These are phyloP conservation scores for Cheilinus undulatus DNA, from an alignment of 2,113 vertebrate species.

Conservation along the genomic window DNA sequence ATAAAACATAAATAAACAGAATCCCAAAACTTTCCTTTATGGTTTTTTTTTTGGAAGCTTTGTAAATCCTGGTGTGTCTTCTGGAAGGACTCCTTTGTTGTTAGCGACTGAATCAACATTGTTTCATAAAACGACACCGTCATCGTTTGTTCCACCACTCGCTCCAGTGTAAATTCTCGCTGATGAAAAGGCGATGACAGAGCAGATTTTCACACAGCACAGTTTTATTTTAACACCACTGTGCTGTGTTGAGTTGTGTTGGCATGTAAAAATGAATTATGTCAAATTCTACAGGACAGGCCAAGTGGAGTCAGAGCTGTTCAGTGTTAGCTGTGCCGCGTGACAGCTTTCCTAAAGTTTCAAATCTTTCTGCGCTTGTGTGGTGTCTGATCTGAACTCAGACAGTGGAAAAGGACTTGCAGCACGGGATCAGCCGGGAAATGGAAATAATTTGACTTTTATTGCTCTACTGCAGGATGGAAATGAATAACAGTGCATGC, in stretches of 20 bases:
- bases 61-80: background rate
- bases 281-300: conserved; percentile 14
- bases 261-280: conserved; percentile 13
- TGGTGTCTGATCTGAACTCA: conserved; percentile 40
- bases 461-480: conserved; percentile 57
- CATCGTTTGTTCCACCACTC: background rate
- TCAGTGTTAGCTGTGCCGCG: conserved; percentile 1
- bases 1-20: too few species aligned
- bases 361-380: conserved; percentile 23
- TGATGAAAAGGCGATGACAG: background rate
- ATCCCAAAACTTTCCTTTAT: too few species aligned
- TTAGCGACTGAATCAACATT: background rate
- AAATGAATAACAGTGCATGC: conserved; percentile 47
- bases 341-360: conserved; percentile 17
- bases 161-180: background rate
- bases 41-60: too few species aligned
- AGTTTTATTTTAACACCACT: background rate
- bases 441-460: conserved; percentile 59
- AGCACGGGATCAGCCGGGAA: conserved; percentile 22
- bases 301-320: conserved; percentile 15
- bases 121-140: background rate
- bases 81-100: background rate
- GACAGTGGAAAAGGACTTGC: conserved; percentile 59
- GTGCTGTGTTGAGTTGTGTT: conserved; percentile 1
- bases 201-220: conserved; percentile 5